phyloP scores from a whole-genome alignment of 2,113 vertebrate species.

The Corydoras maculifer region DNA sequence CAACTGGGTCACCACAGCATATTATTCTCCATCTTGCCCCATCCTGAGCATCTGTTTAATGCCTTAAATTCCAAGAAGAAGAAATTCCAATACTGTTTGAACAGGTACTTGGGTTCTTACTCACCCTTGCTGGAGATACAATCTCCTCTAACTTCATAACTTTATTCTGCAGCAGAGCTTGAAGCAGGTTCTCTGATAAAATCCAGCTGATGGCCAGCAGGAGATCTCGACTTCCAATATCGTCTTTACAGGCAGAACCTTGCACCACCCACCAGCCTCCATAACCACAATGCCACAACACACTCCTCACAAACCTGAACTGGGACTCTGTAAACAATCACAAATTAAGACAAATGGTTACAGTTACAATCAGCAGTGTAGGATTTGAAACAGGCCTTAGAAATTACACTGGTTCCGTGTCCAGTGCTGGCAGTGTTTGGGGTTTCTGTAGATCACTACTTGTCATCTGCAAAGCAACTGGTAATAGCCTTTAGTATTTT shows the following conservation, averaged over 20 bases:
- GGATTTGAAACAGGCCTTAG: background rate
- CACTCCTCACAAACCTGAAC: slow-evolving; percentile 48
- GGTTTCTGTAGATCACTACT: no score
- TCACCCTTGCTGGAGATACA: slow-evolving; percentile 5
- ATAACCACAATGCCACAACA: slow-evolving; percentile 64
- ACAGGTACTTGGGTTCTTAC: background rate
- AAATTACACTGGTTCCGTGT: no score
- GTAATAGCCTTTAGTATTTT: no score
- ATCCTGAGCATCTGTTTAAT: no score
- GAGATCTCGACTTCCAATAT: slow-evolving; percentile 55
- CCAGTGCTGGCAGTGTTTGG: no score
- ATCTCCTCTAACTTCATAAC: slow-evolving; percentile 52
- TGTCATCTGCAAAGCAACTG: no score
- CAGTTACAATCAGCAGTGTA: background rate
- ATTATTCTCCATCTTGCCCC: no score
- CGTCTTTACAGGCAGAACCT: slow-evolving; percentile 10
- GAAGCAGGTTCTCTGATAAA: slow-evolving; percentile 50
- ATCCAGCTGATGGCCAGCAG: slow-evolving; percentile 64
- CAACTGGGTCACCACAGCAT: no score
- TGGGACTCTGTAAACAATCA: slow-evolving; percentile 33
- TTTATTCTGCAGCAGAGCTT: slow-evolving; percentile 50
- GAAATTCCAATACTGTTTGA: background rate
- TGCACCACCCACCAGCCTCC: slow-evolving; percentile 52
- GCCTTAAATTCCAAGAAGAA: background rate
- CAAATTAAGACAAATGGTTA: background rate